Percentiles rank a stretch among this genome's conserved stretches.
Evolutionary conservation across 2,113 vertebrate species (phyloP).

Genomic region (Lamprotornis superbus): DNA sequence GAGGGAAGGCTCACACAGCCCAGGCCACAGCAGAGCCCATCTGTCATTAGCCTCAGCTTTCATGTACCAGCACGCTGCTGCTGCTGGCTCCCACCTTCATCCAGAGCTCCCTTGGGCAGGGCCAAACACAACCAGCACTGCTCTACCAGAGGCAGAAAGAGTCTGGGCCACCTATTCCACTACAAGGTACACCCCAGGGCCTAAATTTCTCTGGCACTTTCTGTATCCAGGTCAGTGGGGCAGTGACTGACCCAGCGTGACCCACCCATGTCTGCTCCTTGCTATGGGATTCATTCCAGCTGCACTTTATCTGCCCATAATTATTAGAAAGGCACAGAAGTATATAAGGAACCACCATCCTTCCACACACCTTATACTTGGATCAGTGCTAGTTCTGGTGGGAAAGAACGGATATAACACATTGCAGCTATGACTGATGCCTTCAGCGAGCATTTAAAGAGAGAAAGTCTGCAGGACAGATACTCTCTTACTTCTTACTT

Average conservation of each 20-base stretch:
- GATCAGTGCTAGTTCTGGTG: not conserved
- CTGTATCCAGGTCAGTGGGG: not conserved
- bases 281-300: accelerated
- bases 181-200: accelerated
- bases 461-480: not conserved
- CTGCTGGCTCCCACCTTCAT: not conserved
- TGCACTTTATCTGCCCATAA: accelerated
- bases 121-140: not conserved
- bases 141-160: not conserved
- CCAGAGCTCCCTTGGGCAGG: not conserved
- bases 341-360: not conserved
- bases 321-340: not conserved
- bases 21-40: not conserved
- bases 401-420: not conserved
- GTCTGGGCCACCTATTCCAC: not conserved
- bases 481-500: not conserved
- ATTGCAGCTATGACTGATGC: accelerated
- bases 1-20: not conserved
- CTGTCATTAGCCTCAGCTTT: not conserved
- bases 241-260: not conserved
- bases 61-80: accelerated
- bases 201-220: not conserved
- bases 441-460: not conserved
- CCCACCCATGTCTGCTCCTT: accelerated
- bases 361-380: not conserved